These are phyloP conservation scores for Orbicella faveolata DNA, from an alignment of 64 coral and sea anemone genomes.

Conservation along the genomic window DNA sequence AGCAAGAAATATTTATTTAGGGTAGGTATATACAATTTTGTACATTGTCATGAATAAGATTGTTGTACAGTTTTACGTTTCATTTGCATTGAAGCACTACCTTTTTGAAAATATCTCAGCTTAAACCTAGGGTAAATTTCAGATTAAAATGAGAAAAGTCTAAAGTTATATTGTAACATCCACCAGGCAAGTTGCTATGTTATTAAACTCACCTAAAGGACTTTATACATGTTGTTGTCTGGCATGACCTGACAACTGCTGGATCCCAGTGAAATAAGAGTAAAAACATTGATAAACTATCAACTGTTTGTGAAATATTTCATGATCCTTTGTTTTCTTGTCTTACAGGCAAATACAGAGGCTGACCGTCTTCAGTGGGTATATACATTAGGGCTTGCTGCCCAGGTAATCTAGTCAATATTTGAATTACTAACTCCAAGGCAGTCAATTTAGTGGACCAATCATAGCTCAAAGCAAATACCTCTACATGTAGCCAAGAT, in stretches of 20 bases:
- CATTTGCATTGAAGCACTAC: neutral
- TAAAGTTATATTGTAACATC: too few relatives aligned
- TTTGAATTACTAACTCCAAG: too few relatives aligned
- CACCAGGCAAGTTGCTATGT: too few relatives aligned
- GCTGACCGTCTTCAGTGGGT: constrained; percentile 23
- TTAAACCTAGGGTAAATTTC: too few relatives aligned
- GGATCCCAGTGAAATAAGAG: too few relatives aligned
- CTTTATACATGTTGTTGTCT: too few relatives aligned
- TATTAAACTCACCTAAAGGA: too few relatives aligned
- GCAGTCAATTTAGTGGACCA: too few relatives aligned
- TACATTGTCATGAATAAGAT: neutral
- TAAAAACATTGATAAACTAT: neutral
- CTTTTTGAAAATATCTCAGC: too few relatives aligned
- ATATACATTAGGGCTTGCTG: neutral
- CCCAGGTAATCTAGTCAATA: neutral
- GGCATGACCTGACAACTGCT: too few relatives aligned
- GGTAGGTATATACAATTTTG: neutral
- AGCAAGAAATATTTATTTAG: constrained; percentile 41
- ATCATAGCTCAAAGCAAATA: too few relatives aligned
- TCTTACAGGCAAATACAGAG: neutral
- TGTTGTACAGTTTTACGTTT: neutral
- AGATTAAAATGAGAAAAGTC: too few relatives aligned
- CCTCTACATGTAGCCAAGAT: neutral
- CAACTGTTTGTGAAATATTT: neutral
- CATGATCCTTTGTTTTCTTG: neutral